Conservation (phyloP, 2,888 invertebrate species). For the Eupsilia transversa region DNA sequence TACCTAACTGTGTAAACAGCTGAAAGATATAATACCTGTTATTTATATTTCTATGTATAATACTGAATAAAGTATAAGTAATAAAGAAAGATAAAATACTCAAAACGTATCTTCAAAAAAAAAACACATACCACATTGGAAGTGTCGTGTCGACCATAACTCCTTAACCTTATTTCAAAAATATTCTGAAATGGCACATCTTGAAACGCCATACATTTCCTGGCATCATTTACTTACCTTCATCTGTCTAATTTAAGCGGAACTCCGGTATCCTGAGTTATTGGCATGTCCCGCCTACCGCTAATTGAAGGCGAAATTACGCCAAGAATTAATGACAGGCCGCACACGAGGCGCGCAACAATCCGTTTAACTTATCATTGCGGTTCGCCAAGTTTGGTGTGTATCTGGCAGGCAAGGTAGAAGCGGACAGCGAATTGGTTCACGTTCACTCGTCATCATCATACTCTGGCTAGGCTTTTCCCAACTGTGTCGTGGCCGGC, state of each 20-base stretch:
- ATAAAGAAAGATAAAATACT: too few relatives aligned
- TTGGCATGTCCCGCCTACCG: slow-evolving; percentile 52
- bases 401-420: slow-evolving; percentile 22
- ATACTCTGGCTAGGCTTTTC: neutral
- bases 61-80: neutral
- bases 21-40: neutral
- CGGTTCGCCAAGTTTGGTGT: slow-evolving; percentile 52
- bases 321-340: slow-evolving; percentile 65
- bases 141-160: neutral
- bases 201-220: slow-evolving; percentile 9
- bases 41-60: too few relatives aligned
- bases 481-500: neutral
- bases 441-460: neutral
- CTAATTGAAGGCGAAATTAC: slow-evolving; percentile 72
- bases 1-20: neutral
- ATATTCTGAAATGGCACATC: neutral
- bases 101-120: neutral
- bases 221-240: slow-evolving; percentile 26
- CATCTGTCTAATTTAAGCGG: slow-evolving; percentile 38
- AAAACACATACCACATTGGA: neutral
- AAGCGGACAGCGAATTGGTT: slow-evolving; percentile 17
- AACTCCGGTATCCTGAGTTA: slow-evolving; percentile 53
- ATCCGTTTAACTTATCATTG: slow-evolving; percentile 72
- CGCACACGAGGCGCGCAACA: slow-evolving; percentile 60
- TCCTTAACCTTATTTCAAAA: neutral